Evolutionary conservation across 2,797 vertebrate genomes (phyloP), one percentile per base, ranked within the genome.

Genomic region (Austrolebias charrua): DNA sequence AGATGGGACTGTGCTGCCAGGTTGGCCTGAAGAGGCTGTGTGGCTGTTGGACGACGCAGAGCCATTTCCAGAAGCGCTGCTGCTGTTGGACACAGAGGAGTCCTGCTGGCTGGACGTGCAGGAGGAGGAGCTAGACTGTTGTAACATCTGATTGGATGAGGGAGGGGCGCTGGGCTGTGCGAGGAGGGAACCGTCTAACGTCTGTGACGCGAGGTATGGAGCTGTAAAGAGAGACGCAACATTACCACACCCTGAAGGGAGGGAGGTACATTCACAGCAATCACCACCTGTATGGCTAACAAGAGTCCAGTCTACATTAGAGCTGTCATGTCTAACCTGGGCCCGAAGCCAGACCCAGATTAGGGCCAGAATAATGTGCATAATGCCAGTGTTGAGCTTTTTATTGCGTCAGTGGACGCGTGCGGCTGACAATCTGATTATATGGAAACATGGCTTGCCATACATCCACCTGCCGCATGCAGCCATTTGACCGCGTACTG

Each of bases 121-220:
- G 9, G 79, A 70, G 75, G 75, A 7, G 55, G 88, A 88, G 81
- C 64, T 85, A 48, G 92, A 84, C 54, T 90, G 86, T 83, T 94
- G 92, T 61, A 90, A 75, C 2, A 93, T 84, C 66, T 95, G 96
- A 88, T 81, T 94, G 79, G 89, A 77, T 50, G 91, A 82, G 62
- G 93, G 77, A 47, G 90, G 78, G 77, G 95, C 92, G 79, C 90
- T 94, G 70, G 94, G 95, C 85, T 98, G 98, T 28, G 92, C 93
- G 72, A 99, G 95, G 60, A 98, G 91, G 51, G 96, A 96, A 79
- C 91, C 90, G 90, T 99, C 96, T 89, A 98, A 86, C 74, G 95
- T 91, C 90, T 97, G 98, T 35, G 96, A 94, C 80, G 98, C 94
- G 86, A 99, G 95, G 82, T 98, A 98, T 71, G 98, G 96, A 90